phyloP scores from a whole-genome alignment of 2,113 vertebrate species.

The Upupa epops region DNA sequence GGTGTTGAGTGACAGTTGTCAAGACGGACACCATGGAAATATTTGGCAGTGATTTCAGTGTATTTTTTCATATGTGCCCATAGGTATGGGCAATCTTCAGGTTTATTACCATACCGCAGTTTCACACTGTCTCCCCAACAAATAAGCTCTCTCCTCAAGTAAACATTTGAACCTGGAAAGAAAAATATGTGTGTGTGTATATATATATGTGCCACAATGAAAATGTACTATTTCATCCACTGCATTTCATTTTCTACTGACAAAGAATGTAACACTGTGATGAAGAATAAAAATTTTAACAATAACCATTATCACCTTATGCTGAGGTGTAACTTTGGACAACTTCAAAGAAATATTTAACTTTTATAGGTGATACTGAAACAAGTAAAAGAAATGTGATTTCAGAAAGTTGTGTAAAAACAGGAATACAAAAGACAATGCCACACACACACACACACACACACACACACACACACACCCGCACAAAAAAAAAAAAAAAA shows the following conservation, averaged over 20 bases:
- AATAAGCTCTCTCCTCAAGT: slow-evolving; percentile 91
- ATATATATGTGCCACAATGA: not conserved
- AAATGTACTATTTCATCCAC: not conserved
- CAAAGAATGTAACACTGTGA: not conserved
- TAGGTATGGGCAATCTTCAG: slow-evolving; percentile 92
- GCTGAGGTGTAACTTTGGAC: not conserved
- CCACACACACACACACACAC: too few relatives aligned
- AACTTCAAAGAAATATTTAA: not conserved
- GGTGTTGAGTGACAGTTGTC: slow-evolving; percentile 98
- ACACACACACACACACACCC: too few relatives aligned
- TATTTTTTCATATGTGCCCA: slow-evolving; percentile 97
- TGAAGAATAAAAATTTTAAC: not conserved
- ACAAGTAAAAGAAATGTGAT: not conserved
- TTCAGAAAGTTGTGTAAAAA: not conserved
- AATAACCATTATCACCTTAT: not conserved
- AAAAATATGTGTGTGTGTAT: not conserved
- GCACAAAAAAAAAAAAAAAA: too few relatives aligned
- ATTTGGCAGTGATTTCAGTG: slow-evolving; percentile 89
- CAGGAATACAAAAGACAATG: too few relatives aligned
- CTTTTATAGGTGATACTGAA: not conserved
- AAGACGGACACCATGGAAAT: slow-evolving; percentile 91
- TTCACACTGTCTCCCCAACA: slow-evolving; percentile 98
- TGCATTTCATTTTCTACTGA: not conserved
- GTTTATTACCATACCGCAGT: slow-evolving; percentile 88
- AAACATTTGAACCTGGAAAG: slow-evolving; percentile 87